Percentiles rank a stretch among this genome's conserved stretches.
These are phyloP conservation scores for Uropsilus gracilis DNA, from an alignment of 2,113 vertebrate genomes.

Conservation along the genomic window DNA sequence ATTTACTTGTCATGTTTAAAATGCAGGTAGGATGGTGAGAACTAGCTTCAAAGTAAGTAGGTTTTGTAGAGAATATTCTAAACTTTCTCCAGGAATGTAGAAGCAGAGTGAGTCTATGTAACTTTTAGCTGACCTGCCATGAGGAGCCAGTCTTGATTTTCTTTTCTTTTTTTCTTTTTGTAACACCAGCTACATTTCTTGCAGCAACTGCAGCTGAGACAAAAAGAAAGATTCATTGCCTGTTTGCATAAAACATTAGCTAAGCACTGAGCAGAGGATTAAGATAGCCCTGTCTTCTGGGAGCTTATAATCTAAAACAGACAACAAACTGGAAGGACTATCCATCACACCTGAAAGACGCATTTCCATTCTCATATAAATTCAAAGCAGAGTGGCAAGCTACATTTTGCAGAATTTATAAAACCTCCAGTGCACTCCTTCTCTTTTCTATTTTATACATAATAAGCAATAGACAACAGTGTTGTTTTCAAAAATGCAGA, in stretches of 20 bases:
- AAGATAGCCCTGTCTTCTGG: slow-evolving; percentile 53
- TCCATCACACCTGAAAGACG: slow-evolving; percentile 23
- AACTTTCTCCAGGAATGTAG: slow-evolving; percentile 27
- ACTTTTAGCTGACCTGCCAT: background rate
- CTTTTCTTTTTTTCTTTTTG: background rate
- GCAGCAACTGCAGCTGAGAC: background rate
- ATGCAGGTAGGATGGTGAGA: background rate
- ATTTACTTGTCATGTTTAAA: slow-evolving; percentile 26
- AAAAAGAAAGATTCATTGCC: slow-evolving; percentile 4
- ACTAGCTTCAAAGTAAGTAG: slow-evolving; percentile 8
- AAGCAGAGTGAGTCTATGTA: background rate
- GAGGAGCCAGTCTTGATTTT: slow-evolving; percentile 3
- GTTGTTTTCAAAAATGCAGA: slow-evolving; percentile 2
- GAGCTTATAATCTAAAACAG: slow-evolving; percentile 65
- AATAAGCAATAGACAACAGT: background rate
- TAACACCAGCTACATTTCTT: slow-evolving; percentile 24
- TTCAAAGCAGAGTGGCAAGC: background rate
- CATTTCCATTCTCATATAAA: slow-evolving; percentile 39
- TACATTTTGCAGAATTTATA: background rate
- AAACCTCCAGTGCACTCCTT: background rate
- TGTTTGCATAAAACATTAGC: slow-evolving; percentile 1
- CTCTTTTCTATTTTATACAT: background rate
- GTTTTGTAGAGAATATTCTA: background rate
- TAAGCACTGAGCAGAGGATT: slow-evolving; percentile 30
- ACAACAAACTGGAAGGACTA: slow-evolving; percentile 10